Evolutionary conservation across 2,888 invertebrate species (phyloP).

Genomic region (Galeruca laticollis): DNA sequence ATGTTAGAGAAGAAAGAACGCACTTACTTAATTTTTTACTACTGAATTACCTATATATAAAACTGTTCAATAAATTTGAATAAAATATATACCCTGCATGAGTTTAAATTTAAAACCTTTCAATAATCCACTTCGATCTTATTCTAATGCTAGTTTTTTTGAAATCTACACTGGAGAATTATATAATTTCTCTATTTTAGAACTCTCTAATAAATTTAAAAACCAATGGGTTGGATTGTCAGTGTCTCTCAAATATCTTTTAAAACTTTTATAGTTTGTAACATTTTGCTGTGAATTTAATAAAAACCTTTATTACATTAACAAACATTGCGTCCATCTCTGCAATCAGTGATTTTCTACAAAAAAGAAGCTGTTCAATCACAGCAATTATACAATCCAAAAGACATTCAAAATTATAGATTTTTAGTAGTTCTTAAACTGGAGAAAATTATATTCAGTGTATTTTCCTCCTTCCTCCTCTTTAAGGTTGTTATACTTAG

Average conservation of each 20-base stretch:
- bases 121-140: slow-evolving; percentile 12
- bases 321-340: no score
- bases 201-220: background rate
- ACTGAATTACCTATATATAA: slow-evolving; percentile 2
- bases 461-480: slow-evolving; percentile 1
- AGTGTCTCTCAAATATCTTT: no score
- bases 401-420: background rate
- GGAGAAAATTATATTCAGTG: background rate
- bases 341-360: no score
- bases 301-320: no score
- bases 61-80: slow-evolving; percentile 11
- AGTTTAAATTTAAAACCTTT: slow-evolving; percentile 12
- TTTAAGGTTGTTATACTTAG: slow-evolving; percentile 17
- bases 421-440: background rate
- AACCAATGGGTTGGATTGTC: no score
- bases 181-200: background rate
- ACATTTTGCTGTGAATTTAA: no score
- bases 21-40: background rate
- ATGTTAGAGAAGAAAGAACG: slow-evolving; percentile 6
- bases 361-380: no score
- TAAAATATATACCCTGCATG: slow-evolving; percentile 2
- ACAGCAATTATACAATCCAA: background rate
- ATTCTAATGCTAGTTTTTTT: slow-evolving; percentile 9
- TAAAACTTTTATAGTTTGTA: no score
- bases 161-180: background rate